These are phyloP conservation scores for Phymatocera aterrima DNA, from an alignment of 2,888 invertebrate genomes.

Conservation along the genomic window DNA sequence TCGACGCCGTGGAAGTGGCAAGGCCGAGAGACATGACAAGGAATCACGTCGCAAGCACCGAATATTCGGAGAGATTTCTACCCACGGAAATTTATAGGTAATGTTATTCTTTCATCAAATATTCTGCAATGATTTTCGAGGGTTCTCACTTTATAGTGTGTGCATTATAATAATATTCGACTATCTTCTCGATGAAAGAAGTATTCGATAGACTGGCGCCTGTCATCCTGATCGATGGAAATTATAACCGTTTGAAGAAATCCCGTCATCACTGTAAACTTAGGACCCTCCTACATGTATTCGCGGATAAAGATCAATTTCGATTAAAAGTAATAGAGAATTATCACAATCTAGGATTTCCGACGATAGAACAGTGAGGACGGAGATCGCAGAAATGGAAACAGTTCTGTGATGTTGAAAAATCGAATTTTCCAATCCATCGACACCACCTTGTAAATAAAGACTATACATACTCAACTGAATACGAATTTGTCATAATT, in stretches of 20 bases:
- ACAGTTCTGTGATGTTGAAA: constrained; percentile 88
- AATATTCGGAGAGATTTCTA: constrained; percentile 71
- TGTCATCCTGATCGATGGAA: no score
- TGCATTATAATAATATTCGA: background rate
- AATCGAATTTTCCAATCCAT: constrained; percentile 9
- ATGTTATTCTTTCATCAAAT: constrained; percentile 42
- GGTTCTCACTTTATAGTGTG: background rate
- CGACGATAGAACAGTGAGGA: constrained; percentile 76
- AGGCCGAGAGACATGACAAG: constrained; percentile 75
- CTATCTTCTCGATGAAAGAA: background rate
- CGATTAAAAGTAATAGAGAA: constrained; percentile 34
- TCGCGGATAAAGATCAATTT: background rate
- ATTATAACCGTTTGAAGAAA: background rate
- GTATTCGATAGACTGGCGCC: no score
- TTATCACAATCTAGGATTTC: constrained; percentile 59
- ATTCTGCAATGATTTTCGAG: background rate
- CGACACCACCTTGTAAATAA: constrained; percentile 39
- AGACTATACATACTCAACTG: background rate
- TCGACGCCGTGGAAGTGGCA: constrained; percentile 71
- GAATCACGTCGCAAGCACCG: constrained; percentile 74
- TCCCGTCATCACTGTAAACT: background rate
- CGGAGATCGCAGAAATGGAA: constrained; percentile 92
- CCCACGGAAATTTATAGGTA: constrained; percentile 73
- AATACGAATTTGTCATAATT: background rate
- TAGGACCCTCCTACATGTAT: background rate